Base-by-base conservation (phyloP, 2,888 invertebrate species). In the Chalcis sispes region DNA sequence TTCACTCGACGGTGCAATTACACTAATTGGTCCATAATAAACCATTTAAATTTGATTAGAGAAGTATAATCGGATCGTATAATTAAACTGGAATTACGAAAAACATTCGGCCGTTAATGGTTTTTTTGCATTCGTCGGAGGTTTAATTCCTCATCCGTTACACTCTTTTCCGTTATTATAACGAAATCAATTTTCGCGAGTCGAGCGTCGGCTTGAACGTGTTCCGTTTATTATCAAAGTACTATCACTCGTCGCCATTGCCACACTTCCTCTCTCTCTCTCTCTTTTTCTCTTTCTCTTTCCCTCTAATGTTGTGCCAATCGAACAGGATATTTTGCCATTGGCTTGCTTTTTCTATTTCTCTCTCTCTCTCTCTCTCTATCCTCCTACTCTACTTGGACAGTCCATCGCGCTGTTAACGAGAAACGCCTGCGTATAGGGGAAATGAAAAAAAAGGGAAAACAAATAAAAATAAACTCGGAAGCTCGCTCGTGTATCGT, bases 381-480 rank as follows among this genome's bases (percentile, higher is more conserved):
- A 2, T n/a, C n/a, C n/a, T n/a, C n/a, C n/a, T n/a, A n/a, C n/a
- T n/a, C n/a, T n/a, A n/a, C n/a, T n/a, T n/a, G n/a, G n/a, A n/a
- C n/a, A n/a, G n/a, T n/a, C 36, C 36, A 7, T 4, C 50, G 20
- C 42, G 25, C 50, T 50, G 46, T 32, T 48, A 48, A 29, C 25
- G 58, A 48, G 32, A 5, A 32, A 15, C 13, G 2, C 46, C 46
- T 15, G 46, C 5, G 46, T 15, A 15, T 15, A 8, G 8, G 46
- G 2, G 32, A 32, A 58, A 29, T 58, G 46, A 29, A 69, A 46
- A 29, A 29, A 15, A 27, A 48, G 25, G 32, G 32, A 32, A 3
- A 23, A 40, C 32, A 52, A 50, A 61, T 50, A 42, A 70, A 71
- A 62, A 62, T 62, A 29, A 71, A 71, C n/a, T n/a, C 61, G 61